Evolutionary conservation across 1,140 invertebrate genomes (phyloP).

Genomic region (Caenorhabditis inopinata): DNA sequence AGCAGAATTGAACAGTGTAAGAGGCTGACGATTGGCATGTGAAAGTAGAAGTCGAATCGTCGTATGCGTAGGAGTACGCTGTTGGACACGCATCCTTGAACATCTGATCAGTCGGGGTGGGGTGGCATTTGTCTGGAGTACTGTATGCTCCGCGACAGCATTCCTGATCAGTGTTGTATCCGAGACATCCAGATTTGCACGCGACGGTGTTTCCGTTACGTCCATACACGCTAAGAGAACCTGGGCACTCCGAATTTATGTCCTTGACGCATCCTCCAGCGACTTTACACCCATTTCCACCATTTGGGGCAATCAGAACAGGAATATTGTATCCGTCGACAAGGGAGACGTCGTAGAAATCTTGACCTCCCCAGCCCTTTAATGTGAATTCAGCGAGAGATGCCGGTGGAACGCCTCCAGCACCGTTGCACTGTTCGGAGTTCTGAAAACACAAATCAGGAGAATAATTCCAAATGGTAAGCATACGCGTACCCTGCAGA

Average conservation of each 20-base stretch:
- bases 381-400: slow-evolving; percentile 64
- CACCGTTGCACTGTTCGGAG: slow-evolving; percentile 66
- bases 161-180: slow-evolving; percentile 68
- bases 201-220: slow-evolving; percentile 61
- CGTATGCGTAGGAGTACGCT: slow-evolving; percentile 32
- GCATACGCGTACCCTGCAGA: slow-evolving; percentile 51
- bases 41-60: slow-evolving; percentile 66
- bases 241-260: slow-evolving; percentile 58
- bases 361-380: slow-evolving; percentile 30
- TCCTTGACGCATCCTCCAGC: slow-evolving; percentile 63
- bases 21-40: slow-evolving; percentile 57
- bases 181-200: slow-evolving; percentile 69
- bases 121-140: slow-evolving; percentile 66
- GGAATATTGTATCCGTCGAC: slow-evolving; percentile 69
- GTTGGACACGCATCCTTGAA: slow-evolving; percentile 67
- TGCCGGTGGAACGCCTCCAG: slow-evolving; percentile 68
- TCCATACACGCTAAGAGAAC: neutral
- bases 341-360: slow-evolving; percentile 68
- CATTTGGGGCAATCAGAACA: slow-evolving; percentile 56
- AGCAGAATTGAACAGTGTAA: slow-evolving; percentile 38
- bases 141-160: slow-evolving; percentile 67
- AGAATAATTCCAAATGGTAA: neutral
- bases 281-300: slow-evolving; percentile 66
- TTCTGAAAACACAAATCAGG: too few species aligned
- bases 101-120: slow-evolving; percentile 67